Percentiles rank a stretch among this genome's conserved stretches.
phyloP scores from a whole-genome alignment of 1,140 invertebrate species.

The Drosophila persimilis region DNA sequence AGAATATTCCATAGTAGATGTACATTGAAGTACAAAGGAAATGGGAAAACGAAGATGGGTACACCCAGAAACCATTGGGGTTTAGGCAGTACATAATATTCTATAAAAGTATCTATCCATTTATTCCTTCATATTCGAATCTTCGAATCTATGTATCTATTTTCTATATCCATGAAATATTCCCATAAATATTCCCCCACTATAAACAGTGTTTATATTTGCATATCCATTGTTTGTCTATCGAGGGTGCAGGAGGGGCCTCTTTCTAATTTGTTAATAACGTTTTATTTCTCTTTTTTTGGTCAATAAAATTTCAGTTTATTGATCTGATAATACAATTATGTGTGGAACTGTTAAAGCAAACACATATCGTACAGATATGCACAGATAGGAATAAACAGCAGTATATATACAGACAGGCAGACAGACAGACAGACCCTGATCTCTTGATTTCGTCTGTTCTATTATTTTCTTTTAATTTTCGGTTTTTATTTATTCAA shows the following conservation, averaged over 20 bases:
- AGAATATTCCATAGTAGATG: too few relatives aligned
- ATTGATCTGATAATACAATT: conserved; percentile 45
- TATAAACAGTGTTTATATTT: conserved; percentile 20
- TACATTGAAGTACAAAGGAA: too few relatives aligned
- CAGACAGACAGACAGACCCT: neutral
- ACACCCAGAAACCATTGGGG: too few relatives aligned
- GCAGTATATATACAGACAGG: neutral
- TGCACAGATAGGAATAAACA: conserved; percentile 6
- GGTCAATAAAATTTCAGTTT: conserved; percentile 48
- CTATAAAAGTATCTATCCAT: too few relatives aligned
- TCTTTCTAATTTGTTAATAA: conserved; percentile 44
- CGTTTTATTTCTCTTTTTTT: conserved; percentile 12
- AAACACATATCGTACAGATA: conserved; percentile 7
- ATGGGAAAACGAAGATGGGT: too few relatives aligned
- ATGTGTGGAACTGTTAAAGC: conserved; percentile 37
- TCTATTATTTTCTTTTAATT: conserved; percentile 12
- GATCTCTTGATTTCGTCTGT: neutral
- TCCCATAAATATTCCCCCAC: conserved; percentile 14
- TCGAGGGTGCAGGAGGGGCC: neutral
- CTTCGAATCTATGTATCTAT: neutral
- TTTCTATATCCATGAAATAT: conserved; percentile 6
- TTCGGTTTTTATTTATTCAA: conserved; percentile 16
- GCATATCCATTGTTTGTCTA: conserved; percentile 29
- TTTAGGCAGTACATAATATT: too few relatives aligned
- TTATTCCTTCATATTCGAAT: neutral